Evolutionary conservation across 2,888 invertebrate genomes (phyloP).

Genomic region (Cataglyphis livida): DNA sequence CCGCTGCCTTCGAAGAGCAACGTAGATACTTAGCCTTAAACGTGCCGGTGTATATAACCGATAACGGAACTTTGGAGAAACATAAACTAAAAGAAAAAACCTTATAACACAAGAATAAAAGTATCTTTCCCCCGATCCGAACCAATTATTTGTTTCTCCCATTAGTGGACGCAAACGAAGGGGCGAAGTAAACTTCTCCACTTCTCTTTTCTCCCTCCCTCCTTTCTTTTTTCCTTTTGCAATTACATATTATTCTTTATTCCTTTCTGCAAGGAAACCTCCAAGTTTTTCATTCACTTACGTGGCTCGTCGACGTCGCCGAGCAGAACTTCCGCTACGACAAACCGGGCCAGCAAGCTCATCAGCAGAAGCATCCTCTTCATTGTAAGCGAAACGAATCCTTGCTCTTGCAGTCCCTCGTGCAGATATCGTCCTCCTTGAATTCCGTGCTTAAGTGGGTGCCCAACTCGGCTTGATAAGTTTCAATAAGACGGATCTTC

Average conservation of each 20-base stretch:
- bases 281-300: constrained; percentile 73
- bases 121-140: constrained; percentile 11
- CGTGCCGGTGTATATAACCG: constrained; percentile 26
- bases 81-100: background rate
- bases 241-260: constrained; percentile 31
- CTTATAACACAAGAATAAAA: constrained; percentile 21
- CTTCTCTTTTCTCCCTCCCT: background rate
- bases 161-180: constrained; percentile 21
- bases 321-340: constrained; percentile 75
- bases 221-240: background rate
- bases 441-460: constrained; percentile 34
- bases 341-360: constrained; percentile 75
- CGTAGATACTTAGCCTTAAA: constrained; percentile 36
- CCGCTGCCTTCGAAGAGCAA: constrained; percentile 34
- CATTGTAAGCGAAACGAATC: constrained; percentile 61
- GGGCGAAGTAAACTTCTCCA: background rate
- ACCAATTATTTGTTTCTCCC: constrained; percentile 44
- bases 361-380: constrained; percentile 76
- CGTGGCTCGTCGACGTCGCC: constrained; percentile 78
- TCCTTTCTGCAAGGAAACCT: background rate
- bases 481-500: constrained; percentile 45
- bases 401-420: background rate
- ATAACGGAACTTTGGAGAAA: constrained; percentile 10
- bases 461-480: constrained; percentile 41
- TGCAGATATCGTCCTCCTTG: constrained; percentile 7